phyloP scores from a whole-genome alignment of 2,888 invertebrate species.

The Punctoribates punctum region DNA sequence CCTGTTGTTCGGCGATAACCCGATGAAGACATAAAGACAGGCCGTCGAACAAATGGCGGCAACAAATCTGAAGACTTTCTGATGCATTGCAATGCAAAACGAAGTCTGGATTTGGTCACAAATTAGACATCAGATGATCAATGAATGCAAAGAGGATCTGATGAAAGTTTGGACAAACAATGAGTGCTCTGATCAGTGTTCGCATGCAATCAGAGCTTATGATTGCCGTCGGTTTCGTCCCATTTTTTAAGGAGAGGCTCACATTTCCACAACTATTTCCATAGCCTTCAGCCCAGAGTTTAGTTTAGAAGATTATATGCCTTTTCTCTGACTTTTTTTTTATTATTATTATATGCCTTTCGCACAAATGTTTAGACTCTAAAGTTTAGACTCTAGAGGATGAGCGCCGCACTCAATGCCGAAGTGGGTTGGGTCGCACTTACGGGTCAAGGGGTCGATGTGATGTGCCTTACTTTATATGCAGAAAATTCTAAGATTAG shows the following conservation, averaged over 20 bases:
- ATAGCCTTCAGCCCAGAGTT: slow-evolving; percentile 22
- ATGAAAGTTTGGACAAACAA: not conserved
- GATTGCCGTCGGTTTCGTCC: slow-evolving; percentile 1
- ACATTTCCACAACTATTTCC: slow-evolving; percentile 18
- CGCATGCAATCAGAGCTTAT: not conserved
- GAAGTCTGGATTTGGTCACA: not conserved
- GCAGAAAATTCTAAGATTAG: not conserved
- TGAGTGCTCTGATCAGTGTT: not conserved
- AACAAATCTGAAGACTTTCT: not conserved
- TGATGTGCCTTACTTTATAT: slow-evolving; percentile 23
- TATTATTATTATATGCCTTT: not conserved
- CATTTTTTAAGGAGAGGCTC: slow-evolving; percentile 31
- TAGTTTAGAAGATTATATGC: slow-evolving; percentile 19
- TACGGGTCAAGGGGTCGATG: slow-evolving; percentile 32
- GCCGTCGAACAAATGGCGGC: slow-evolving; percentile 10
- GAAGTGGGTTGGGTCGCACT: slow-evolving; percentile 39
- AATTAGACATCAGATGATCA: not conserved
- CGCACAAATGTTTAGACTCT: not conserved
- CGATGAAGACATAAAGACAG: slow-evolving; percentile 26
- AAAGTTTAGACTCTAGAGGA: not conserved
- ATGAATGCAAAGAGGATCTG: not conserved
- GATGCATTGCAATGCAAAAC: not conserved
- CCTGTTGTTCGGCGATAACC: not conserved
- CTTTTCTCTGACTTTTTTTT: not conserved
- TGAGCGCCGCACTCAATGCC: slow-evolving; percentile 6